phyloP scores from a whole-genome alignment of 2,888 invertebrate genomes.

The Spilosoma lubricipeda region DNA sequence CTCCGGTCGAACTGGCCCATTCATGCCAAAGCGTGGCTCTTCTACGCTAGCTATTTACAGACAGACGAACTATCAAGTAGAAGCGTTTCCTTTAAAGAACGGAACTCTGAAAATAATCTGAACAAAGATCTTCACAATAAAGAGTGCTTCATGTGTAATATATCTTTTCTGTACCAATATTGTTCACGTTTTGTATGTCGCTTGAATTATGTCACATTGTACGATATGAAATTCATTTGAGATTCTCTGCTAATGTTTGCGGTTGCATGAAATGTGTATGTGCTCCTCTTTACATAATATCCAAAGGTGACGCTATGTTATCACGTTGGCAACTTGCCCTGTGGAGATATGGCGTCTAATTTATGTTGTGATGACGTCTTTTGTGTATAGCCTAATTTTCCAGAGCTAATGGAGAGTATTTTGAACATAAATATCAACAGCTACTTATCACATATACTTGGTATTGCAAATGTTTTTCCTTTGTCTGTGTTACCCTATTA shows the following conservation, averaged over 20 bases:
- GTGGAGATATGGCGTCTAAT: slow-evolving; percentile 30
- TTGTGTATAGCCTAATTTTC: not conserved
- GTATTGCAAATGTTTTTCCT: not conserved
- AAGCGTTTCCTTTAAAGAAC: not conserved
- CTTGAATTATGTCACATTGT: not conserved
- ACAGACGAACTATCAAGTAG: not conserved
- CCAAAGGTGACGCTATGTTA: slow-evolving; percentile 35
- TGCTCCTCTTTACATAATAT: slow-evolving; percentile 25
- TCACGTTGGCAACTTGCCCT: slow-evolving; percentile 47
- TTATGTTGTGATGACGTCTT: slow-evolving; percentile 31
- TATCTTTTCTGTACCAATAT: not conserved
- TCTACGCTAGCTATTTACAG: no score
- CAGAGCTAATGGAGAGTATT: not conserved
- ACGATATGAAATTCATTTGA: slow-evolving; percentile 4
- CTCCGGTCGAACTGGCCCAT: no score
- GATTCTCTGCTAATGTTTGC: slow-evolving; percentile 10
- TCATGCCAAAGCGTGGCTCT: no score
- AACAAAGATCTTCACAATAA: not conserved
- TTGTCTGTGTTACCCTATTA: not conserved
- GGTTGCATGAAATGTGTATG: slow-evolving; percentile 29
- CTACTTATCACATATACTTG: not conserved
- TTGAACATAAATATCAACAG: not conserved
- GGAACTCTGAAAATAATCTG: not conserved
- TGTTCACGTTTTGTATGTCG: not conserved
- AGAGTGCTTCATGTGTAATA: not conserved